These are phyloP conservation scores for Lithodes maja DNA, from an alignment of 2,888 invertebrate species.

Conservation along the genomic window DNA sequence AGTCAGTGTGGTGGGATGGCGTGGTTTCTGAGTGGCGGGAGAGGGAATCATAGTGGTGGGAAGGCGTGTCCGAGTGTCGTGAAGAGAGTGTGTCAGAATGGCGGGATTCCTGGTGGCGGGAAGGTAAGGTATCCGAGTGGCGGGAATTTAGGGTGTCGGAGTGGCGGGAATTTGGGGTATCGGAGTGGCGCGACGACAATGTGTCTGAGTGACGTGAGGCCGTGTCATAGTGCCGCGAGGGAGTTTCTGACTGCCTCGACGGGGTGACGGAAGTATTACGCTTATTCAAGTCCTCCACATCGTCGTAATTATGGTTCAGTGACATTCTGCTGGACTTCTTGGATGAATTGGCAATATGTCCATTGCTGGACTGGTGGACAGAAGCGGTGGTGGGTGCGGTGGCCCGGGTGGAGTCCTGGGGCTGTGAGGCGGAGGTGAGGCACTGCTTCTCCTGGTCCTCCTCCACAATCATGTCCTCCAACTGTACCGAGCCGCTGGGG, in stretches of 20 bases:
- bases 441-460: slow-evolving; percentile 65
- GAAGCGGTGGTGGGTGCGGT: slow-evolving; percentile 20
- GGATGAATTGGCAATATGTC: neutral
- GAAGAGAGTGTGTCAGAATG: slow-evolving; percentile 5
- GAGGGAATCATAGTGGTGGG: slow-evolving; percentile 29
- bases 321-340: slow-evolving; percentile 54
- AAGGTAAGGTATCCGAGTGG: slow-evolving; percentile 7
- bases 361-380: slow-evolving; percentile 13
- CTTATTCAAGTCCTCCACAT: slow-evolving; percentile 54
- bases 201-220: slow-evolving; percentile 24
- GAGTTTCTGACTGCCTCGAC: slow-evolving; percentile 33
- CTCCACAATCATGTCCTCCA: slow-evolving; percentile 67
- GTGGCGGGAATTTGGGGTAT: slow-evolving; percentile 23
- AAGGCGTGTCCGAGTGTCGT: neutral
- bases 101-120: slow-evolving; percentile 21
- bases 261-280: slow-evolving; percentile 36
- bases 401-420: slow-evolving; percentile 32
- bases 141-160: slow-evolving; percentile 9
- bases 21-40: slow-evolving; percentile 36
- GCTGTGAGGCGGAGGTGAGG: slow-evolving; percentile 50
- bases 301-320: slow-evolving; percentile 55
- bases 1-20: neutral
- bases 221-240: slow-evolving; percentile 41
- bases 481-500: slow-evolving; percentile 69
- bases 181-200: slow-evolving; percentile 20